These are phyloP conservation scores for Pangasius djambal DNA, from an alignment of 2,797 vertebrate genomes.

Conservation along the genomic window DNA sequence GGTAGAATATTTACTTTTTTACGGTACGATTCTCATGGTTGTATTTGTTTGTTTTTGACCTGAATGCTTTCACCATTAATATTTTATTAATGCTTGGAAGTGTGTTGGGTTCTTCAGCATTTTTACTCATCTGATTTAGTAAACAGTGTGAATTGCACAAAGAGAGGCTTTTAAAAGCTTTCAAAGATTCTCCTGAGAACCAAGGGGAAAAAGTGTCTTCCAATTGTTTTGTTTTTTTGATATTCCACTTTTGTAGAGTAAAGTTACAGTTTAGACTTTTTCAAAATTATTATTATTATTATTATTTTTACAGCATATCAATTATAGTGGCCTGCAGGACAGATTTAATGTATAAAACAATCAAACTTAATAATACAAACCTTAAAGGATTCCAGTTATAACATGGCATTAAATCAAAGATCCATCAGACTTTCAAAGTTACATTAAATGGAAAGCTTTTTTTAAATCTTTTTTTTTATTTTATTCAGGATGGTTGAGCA, in stretches of 20 bases:
- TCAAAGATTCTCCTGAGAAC: neutral
- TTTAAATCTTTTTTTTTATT: neutral
- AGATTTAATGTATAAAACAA: neutral
- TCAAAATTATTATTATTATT: neutral
- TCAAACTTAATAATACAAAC: neutral
- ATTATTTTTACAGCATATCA: neutral
- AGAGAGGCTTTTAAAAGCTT: neutral
- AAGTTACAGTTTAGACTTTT: neutral
- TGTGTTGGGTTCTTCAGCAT: neutral
- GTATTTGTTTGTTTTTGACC: constrained; percentile 3
- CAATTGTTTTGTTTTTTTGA: neutral
- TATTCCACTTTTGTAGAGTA: neutral
- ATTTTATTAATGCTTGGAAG: constrained; percentile 18
- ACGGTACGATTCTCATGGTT: neutral
- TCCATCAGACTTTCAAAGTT: neutral
- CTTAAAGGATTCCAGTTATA: neutral
- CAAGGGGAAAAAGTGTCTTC: neutral
- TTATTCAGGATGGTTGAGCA: neutral
- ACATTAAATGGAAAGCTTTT: neutral
- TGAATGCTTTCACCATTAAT: constrained; percentile 1
- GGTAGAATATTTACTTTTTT: neutral
- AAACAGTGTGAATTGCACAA: neutral
- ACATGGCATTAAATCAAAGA: neutral
- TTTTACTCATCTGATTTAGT: neutral
- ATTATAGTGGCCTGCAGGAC: neutral